These are phyloP conservation scores for Aradus depressus DNA, from an alignment of 2,888 invertebrate species.

Conservation along the genomic window DNA sequence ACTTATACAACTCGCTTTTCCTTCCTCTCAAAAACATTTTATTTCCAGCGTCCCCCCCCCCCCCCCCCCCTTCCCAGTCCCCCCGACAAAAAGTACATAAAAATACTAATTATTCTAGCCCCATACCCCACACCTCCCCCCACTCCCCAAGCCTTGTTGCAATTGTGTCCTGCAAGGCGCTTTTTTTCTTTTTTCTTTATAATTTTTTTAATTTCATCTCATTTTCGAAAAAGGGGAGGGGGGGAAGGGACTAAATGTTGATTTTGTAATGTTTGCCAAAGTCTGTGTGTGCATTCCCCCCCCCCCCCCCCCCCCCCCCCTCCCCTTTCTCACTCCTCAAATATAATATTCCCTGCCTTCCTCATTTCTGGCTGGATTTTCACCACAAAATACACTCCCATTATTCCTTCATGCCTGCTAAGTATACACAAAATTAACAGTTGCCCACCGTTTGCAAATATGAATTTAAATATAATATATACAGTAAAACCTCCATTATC, in stretches of 20 bases:
- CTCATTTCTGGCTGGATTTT: no score
- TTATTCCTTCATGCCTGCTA: no score
- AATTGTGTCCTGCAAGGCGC: constrained; percentile 23
- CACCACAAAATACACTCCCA: no score
- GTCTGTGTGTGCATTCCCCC: constrained; percentile 16
- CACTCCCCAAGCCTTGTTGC: constrained; percentile 20
- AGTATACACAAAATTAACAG: no score
- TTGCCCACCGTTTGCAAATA: no score
- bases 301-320: constrained; percentile 10
- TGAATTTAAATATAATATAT: no score
- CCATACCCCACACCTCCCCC: no score
- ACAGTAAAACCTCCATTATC: no score
- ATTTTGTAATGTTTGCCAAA: constrained; percentile 14
- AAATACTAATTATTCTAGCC: constrained; percentile 29
- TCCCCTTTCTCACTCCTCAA: constrained; percentile 9
- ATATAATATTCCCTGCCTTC: constrained; percentile 13
- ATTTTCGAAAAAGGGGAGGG: constrained; percentile 13
- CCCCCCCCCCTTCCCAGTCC: constrained; percentile 1
- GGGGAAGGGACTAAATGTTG: constrained; percentile 16
- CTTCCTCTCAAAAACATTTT: constrained; percentile 28
- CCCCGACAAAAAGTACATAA: constrained; percentile 28
- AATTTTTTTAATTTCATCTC: constrained; percentile 19
- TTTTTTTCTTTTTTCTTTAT: constrained; percentile 13
- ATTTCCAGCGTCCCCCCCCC: constrained; percentile 15
- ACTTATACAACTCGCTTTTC: constrained; percentile 29